Base-by-base conservation (phyloP, 2,888 invertebrate species). In the Sylvicola cinctus region DNA sequence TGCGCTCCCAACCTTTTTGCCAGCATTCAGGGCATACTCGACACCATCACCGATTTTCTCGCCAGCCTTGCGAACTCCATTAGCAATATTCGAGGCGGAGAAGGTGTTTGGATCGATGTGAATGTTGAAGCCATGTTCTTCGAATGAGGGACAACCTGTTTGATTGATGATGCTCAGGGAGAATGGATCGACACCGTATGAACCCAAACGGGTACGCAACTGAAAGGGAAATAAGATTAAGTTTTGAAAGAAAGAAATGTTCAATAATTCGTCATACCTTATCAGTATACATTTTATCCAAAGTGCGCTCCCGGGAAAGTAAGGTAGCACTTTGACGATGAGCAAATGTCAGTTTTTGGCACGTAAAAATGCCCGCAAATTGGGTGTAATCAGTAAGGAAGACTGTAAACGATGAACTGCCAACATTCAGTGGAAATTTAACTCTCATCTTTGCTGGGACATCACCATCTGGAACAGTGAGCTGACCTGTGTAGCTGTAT, bases 261-360 rank as follows among this genome's bases (percentile, higher is more conserved):
- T 10, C 11, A 23, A 31, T 11, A 32, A 38, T 48, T 46, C 51
- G n/a, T n/a, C 20, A 20, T 6, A 74, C 73, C 64, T 76, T 74
- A 42, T 78, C 77, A 6, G 77, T 44, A 40, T 65, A 74, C 32
- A 68, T 63, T 49, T 68, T 74, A 42, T 79, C 83, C 32, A 81
- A 61, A 26, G 73, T 74, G 42, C 71, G 71, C 13, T 62, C 66
- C 33, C 81, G 66, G 1, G 79, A 80, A n/a, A 81, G 61, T 41
- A 90, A 80, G 34, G 81, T 78, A 1, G 79, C 78, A 1, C 80
- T 79, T 39, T 74, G 70, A 3, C 81, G 63, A 52, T 83, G 74
- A 1, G 74, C 74, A 44, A 81, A 74, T 20, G 37, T 37, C 11
- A 83, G 49, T 47, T 72, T 75, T 53, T 83, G 81, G 46, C 83